Conservation (phyloP, 2,888 invertebrate species). For the Apodemia duryi region DNA sequence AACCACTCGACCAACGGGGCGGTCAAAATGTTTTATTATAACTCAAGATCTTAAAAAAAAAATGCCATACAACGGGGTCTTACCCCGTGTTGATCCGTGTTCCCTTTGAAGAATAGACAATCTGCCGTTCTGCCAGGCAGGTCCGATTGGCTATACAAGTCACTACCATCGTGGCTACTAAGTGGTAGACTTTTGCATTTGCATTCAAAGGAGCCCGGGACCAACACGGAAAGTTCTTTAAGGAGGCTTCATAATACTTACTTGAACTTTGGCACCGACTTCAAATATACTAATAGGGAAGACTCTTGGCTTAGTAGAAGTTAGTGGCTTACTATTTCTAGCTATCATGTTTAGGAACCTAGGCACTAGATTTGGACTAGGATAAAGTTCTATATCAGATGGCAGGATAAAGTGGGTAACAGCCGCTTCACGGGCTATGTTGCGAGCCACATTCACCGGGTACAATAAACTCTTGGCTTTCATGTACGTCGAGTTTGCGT, state of each 20-base stretch:
- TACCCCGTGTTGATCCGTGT: too few relatives aligned
- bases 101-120: too few relatives aligned
- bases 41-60: too few relatives aligned
- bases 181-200: too few relatives aligned
- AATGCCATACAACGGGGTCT: too few relatives aligned
- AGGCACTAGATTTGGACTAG: slow-evolving; percentile 88
- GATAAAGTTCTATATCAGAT: slow-evolving; percentile 94
- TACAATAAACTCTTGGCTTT: slow-evolving; percentile 89
- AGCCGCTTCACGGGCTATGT: slow-evolving; percentile 91
- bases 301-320: slow-evolving; percentile 81
- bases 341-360: slow-evolving; percentile 92
- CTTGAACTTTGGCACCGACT: slow-evolving; percentile 80
- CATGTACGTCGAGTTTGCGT: slow-evolving; percentile 85
- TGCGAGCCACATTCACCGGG: slow-evolving; percentile 94
- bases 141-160: too few relatives aligned
- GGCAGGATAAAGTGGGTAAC: slow-evolving; percentile 90
- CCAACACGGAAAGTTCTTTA: too few relatives aligned
- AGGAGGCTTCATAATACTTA: slow-evolving; percentile 39
- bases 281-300: slow-evolving; percentile 95
- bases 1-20: too few relatives aligned
- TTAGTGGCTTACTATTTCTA: slow-evolving; percentile 83
- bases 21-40: too few relatives aligned
- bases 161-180: too few relatives aligned
- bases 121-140: too few relatives aligned
- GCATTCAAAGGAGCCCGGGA: too few relatives aligned